Conservation (phyloP, 2,797 vertebrate genomes). For the Capromys pilorides region DNA sequence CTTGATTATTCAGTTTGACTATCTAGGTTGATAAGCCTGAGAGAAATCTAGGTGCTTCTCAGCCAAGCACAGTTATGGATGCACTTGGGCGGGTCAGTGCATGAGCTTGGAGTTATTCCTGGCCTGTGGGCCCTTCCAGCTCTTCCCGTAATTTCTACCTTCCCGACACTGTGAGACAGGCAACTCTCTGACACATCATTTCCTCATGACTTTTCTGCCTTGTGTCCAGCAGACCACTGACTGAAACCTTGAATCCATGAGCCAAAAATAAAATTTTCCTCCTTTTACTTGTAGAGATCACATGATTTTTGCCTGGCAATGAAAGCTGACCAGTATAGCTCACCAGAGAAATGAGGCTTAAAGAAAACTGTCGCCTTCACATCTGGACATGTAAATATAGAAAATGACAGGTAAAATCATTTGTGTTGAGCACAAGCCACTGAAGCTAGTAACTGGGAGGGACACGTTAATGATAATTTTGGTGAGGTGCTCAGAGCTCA, state of each 20-base stretch:
- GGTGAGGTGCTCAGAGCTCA: neutral
- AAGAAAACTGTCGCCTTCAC: neutral
- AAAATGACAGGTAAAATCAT: neutral
- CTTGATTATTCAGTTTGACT: neutral
- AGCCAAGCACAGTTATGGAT: neutral
- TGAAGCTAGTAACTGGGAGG: neutral
- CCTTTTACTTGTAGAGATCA: neutral
- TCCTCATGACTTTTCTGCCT: neutral
- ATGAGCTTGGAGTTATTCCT: neutral
- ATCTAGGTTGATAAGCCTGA: neutral
- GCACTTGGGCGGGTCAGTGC: neutral
- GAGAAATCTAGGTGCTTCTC: neutral
- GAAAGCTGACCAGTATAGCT: too few species aligned
- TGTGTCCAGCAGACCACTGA: neutral
- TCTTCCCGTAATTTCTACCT: neutral
- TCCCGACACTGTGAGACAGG: neutral
- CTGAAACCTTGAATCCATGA: neutral
- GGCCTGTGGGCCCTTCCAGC: neutral
- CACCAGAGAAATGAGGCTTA: neutral
- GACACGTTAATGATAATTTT: neutral
- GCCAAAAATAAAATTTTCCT: neutral
- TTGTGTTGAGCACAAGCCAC: neutral
- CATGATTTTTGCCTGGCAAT: neutral
- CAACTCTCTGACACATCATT: neutral
- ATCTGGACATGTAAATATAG: neutral